Base-by-base conservation (phyloP, 2,113 vertebrate species). In the Sorex araneus region DNA sequence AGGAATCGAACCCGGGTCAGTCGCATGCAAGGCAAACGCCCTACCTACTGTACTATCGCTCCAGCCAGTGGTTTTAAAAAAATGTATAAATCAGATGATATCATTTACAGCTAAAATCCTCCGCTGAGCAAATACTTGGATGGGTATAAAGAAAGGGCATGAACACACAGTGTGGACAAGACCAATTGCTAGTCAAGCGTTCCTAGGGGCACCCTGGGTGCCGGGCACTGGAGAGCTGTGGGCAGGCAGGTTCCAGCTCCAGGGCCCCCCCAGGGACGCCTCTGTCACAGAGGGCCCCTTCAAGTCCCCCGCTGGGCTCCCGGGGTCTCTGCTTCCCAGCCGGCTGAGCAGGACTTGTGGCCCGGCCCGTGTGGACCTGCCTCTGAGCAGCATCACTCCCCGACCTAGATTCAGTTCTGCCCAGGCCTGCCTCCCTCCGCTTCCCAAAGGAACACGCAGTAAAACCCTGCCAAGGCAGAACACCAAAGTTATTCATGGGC, bases 51-150 rank as follows among this genome's bases (percentile, higher is more conserved):
- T n/a, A n/a, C n/a, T n/a, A n/a, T n/a, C n/a, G n/a, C n/a, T n/a
- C n/a, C n/a, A n/a, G n/a, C n/a, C n/a, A 19, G 54, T 27, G n/a
- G 8, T 54, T 18, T 34, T 47, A 21, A n/a, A 78, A 69, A 10
- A 47, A 50, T 28, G 28, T 25, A 12, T 67, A 60, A 90, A 54
- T 85, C 71, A 89, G 84, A 66, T 92, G 27, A 40, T 28, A 63
- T 67, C 25, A 67, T 40, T 81, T 90, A 86, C 60, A 21, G 69
- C 63, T 43, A 64, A 78, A 90, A 90, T 63, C 25, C 40, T 74
- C 40, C 57, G 63, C 47, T 71, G 21, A 83, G 83, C 69, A 75
- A 92, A 85, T n/a, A 90, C 15, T 28, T 40, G 36, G 6, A 69
- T 75, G 34, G 30, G 23, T 3, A 25, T 63, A 83, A 78, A 54